Base-by-base conservation (phyloP, 2,113 vertebrate genomes). In the Speoplatyrhinus poulsoni region DNA sequence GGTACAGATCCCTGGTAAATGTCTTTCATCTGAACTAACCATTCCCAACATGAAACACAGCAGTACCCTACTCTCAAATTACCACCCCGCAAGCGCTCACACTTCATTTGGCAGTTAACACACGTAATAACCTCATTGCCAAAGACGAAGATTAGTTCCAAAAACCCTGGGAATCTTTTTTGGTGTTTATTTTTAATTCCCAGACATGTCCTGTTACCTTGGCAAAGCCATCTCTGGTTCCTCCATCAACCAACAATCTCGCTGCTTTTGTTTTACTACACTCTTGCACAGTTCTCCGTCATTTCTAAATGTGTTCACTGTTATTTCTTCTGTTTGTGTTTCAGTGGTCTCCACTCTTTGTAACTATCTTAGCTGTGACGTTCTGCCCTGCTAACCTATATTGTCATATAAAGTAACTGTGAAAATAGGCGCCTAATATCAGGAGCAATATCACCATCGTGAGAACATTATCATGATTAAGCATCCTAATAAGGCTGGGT, bases 391-490 rank as follows among this genome's bases (percentile, higher is more conserved):
- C 52, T 69, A 58, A 61, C 46, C 15, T 9, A 50, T 41, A 70
- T 82, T 69, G 76, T 77, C 80, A 81, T 76, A 75, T 47, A 71
- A 80, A 78, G 66, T 11, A 75, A 80, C 77, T 50, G 59, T 79
- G 72, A 17, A 82, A 83, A 83, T 73, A 53, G 75, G 53, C 53
- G 64, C 12, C 50, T 59, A 50, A 62, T 70, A 65, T 69, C 33
- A 65, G 66, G 60, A 60, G 46, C 36, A 17, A 56, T 33, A 17
- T 26, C 62, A 49, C 26, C 74, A 68, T 85, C 79, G 84, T 77
- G 82, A 76, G 47, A 72, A 61, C 81, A 89, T 88, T 84, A 84
- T 72, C 73, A 85, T 88, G 85, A 90, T 90, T 83, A 87, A 86
- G 83, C 68, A 65, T 62, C 64, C 60, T 80, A 89, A 89, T 85